phyloP scores from a whole-genome alignment of 1,140 invertebrate genomes.

The Caenorhabditis briggsae region DNA sequence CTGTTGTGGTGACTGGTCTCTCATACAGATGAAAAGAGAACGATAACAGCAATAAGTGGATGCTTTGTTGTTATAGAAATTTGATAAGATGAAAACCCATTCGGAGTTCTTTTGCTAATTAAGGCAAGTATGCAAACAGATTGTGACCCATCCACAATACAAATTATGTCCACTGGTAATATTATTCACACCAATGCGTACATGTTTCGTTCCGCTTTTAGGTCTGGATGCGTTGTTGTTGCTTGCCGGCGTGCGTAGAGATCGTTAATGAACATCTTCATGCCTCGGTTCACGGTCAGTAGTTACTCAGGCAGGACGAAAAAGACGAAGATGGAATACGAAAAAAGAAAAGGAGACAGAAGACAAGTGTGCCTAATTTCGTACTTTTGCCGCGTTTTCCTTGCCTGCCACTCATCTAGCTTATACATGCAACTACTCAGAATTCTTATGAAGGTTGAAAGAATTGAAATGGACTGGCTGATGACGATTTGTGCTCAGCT shows the following conservation, averaged over 20 bases:
- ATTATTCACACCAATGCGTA: neutral
- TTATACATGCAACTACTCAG: neutral
- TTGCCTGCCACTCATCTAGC: slow-evolving; percentile 8
- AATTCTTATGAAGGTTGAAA: neutral
- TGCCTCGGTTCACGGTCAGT: slow-evolving; percentile 29
- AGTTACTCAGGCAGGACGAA: slow-evolving; percentile 33
- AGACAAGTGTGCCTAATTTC: slow-evolving; percentile 53
- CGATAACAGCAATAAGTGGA: too few relatives aligned
- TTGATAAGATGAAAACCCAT: too few relatives aligned
- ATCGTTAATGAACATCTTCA: slow-evolving; percentile 41
- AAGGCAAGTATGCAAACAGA: too few relatives aligned
- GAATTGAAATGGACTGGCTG: neutral
- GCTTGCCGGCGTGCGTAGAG: neutral
- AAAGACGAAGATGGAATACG: neutral
- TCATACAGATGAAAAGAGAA: too few relatives aligned
- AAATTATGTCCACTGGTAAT: neutral
- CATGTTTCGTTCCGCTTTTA: neutral
- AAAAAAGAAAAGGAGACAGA: neutral
- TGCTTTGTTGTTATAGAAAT: too few relatives aligned
- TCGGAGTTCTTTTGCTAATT: too few relatives aligned
- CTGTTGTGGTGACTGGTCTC: neutral
- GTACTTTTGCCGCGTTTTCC: slow-evolving; percentile 46
- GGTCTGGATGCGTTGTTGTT: slow-evolving; percentile 11
- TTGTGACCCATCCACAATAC: neutral
- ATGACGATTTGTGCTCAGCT: too few relatives aligned